Base-by-base conservation (phyloP, 1,140 invertebrate genomes). In the Pristionchus pacificus region DNA sequence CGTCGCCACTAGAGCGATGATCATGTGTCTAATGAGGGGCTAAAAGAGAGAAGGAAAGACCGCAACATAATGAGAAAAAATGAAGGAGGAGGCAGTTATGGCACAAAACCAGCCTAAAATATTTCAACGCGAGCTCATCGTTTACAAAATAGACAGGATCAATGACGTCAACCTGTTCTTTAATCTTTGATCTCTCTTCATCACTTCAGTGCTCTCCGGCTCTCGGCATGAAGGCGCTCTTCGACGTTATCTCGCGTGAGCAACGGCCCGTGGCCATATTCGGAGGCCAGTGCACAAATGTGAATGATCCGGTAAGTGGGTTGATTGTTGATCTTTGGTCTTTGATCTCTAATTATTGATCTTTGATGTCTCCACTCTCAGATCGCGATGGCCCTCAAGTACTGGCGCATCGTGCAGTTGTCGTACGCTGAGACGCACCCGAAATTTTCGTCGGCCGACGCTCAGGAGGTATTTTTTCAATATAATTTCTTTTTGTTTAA, bases 361-460 rank as follows among this genome's bases (percentile, higher is more conserved):
- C n/a, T n/a, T n/a, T n/a, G n/a, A n/a, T n/a, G n/a, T n/a, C n/a
- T n/a, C n/a, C n/a, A 6, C 0, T 94, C 96, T 86, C 94, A 94
- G 59, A 95, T 98, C 76, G 94, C 94, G 15, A 97, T 97, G 87
- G 93, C 95, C 2, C 92, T 93, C 49, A 93, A 94, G 81, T 93
- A 93, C 83, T 97, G 94, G 93, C 91, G 93, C 81, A 89, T 98
- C 65, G 92, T 92, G 0, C 93, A 95, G 89, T 86, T 98, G 28
- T 96, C 94, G 1, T 98, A 97, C 84, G 95, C 93, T 1, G 95
- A 98, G 85, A 98, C 94, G 19, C 93, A 98, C 86, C 95, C 95
- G 0, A 95, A 96, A 91, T 96, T 97, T 86, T 94, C 93, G 0
- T 91, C 90, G 93, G 84, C 93, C 92, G 1, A 97, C 96, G 85